Conservation (phyloP, 2,888 invertebrate genomes). For the Calameuta idolon region DNA sequence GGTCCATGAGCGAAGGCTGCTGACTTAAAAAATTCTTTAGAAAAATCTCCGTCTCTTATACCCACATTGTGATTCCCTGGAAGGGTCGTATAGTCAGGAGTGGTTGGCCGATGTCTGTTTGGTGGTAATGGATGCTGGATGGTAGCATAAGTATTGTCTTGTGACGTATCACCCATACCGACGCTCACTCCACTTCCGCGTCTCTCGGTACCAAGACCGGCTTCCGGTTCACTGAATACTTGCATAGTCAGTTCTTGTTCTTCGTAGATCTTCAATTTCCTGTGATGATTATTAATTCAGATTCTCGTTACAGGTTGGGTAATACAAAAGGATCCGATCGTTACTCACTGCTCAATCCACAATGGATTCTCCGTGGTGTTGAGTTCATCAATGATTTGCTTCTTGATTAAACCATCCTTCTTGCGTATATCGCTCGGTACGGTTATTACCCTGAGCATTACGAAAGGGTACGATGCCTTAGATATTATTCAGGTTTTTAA, state of each 20-base stretch:
- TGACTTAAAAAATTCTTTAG: constrained; percentile 12
- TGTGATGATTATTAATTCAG: constrained; percentile 47
- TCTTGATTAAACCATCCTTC: constrained; percentile 85
- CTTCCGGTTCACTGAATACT: constrained; percentile 84
- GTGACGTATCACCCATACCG: constrained; percentile 62
- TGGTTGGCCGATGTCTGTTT: constrained; percentile 63
- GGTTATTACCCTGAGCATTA: constrained; percentile 76
- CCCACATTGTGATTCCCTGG: constrained; percentile 71
- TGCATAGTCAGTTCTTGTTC: constrained; percentile 95
- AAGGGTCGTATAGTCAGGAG: constrained; percentile 68
- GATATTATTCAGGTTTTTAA: constrained; percentile 3
- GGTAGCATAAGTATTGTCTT: constrained; percentile 84
- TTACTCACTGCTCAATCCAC: constrained; percentile 88
- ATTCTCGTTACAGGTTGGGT: not conserved
- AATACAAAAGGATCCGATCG: constrained; percentile 4
- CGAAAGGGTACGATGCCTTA: not conserved
- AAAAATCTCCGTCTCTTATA: constrained; percentile 9
- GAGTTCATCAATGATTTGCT: constrained; percentile 85
- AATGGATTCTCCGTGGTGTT: constrained; percentile 93
- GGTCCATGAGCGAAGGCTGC: constrained; percentile 9
- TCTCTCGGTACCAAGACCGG: constrained; percentile 70
- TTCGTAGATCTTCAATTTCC: constrained; percentile 88
- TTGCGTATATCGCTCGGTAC: constrained; percentile 85
- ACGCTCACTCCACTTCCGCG: constrained; percentile 69
- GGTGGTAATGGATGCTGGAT: constrained; percentile 75